These are phyloP conservation scores for Porites cylindrica DNA, from an alignment of 92 coral and sea anemone species.

Conservation along the genomic window DNA sequence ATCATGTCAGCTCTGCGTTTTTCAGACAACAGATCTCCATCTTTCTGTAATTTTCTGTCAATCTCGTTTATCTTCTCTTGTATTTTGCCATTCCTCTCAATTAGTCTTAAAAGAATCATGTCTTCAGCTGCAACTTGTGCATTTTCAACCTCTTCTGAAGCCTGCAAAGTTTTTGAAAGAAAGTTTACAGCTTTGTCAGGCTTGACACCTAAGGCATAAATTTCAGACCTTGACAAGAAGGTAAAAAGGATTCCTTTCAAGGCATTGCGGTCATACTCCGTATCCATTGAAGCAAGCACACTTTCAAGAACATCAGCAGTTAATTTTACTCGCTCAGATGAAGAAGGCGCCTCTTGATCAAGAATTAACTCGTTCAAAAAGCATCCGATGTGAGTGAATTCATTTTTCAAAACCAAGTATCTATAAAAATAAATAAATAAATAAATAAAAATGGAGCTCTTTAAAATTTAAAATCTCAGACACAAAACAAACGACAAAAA, in stretches of 20 bases:
- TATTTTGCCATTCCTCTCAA: neutral
- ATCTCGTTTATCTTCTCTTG: conserved; percentile 1
- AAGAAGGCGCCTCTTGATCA: neutral
- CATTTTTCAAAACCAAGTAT: conserved; percentile 65
- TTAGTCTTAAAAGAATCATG: neutral
- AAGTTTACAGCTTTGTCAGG: conserved; percentile 3
- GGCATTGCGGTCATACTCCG: conserved; percentile 64
- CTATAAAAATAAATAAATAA: conserved; percentile 17
- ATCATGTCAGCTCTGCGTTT: conserved; percentile 2
- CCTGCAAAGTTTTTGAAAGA: neutral
- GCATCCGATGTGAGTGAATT: conserved; percentile 52
- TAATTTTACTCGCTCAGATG: conserved; percentile 21
- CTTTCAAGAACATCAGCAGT: conserved; percentile 1
- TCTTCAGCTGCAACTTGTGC: neutral
- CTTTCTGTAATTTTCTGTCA: conserved; percentile 21
- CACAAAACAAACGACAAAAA: no score
- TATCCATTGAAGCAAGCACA: conserved; percentile 64
- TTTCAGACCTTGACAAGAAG: neutral
- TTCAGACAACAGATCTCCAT: conserved; percentile 20
- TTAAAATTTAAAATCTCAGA: no score
- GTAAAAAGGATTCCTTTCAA: conserved; percentile 30
- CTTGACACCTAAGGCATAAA: neutral
- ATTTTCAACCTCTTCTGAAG: neutral
- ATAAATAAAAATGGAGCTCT: neutral
- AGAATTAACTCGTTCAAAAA: conserved; percentile 47